Evolutionary conservation across 2,888 invertebrate species (phyloP).

Genomic region (Ypsolopha scabrella): DNA sequence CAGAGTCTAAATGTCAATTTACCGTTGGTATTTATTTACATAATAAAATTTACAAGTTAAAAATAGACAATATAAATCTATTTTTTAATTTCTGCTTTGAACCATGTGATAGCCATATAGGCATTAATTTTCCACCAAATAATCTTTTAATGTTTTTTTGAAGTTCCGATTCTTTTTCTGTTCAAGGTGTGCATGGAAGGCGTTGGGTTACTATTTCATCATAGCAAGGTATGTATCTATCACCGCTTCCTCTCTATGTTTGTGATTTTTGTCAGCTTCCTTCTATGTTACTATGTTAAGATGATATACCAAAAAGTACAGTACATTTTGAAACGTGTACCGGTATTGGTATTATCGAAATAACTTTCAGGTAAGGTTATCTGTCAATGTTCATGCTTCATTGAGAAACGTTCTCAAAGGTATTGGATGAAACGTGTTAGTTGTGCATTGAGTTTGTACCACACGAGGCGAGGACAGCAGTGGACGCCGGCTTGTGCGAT

Average conservation of each 20-base stretch:
- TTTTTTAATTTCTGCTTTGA: too few relatives aligned
- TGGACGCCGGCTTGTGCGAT: background rate
- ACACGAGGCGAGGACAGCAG: slow-evolving; percentile 7
- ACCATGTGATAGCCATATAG: too few relatives aligned
- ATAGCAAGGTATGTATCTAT: slow-evolving; percentile 90
- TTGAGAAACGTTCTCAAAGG: slow-evolving; percentile 33
- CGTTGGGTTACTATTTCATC: slow-evolving; percentile 97
- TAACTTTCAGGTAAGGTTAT: slow-evolving; percentile 50
- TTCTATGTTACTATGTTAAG: slow-evolving; percentile 33
- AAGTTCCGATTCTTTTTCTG: slow-evolving; percentile 7
- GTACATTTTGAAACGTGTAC: slow-evolving; percentile 9
- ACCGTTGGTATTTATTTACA: too few relatives aligned
- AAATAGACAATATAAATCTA: too few relatives aligned
- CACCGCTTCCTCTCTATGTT: slow-evolving; percentile 22
- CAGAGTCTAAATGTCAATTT: too few relatives aligned
- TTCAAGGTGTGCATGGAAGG: slow-evolving; percentile 96
- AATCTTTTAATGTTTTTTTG: too few relatives aligned
- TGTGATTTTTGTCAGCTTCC: slow-evolving; percentile 54
- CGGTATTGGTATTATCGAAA: slow-evolving; percentile 15
- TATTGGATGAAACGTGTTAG: slow-evolving; percentile 30
- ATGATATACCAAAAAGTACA: slow-evolving; percentile 43
- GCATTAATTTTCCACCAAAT: too few relatives aligned
- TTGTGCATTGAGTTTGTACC: slow-evolving; percentile 16
- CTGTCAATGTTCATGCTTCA: slow-evolving; percentile 55
- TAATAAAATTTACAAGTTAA: too few relatives aligned